Evolutionary conservation across 2,888 invertebrate species (phyloP).

Genomic region (Drosophila sordidapex): DNA sequence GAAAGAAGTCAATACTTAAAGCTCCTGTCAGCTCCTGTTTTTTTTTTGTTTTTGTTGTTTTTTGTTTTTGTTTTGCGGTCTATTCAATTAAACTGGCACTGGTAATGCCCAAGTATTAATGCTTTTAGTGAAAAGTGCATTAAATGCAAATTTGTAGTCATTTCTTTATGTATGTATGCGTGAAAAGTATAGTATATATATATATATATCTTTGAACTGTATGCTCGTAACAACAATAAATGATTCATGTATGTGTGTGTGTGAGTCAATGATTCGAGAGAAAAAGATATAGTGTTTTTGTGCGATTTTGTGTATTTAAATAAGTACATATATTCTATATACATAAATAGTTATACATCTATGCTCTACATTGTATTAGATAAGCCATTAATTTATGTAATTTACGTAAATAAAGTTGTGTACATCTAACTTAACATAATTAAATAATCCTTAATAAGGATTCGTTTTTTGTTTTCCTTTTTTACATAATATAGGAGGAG

Average conservation of each 20-base stretch:
- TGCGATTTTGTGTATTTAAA: constrained; percentile 73
- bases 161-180: constrained; percentile 60
- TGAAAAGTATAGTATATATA: constrained; percentile 43
- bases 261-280: constrained; percentile 15
- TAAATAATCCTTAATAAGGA: constrained; percentile 6
- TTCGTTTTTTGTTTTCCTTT: constrained; percentile 37
- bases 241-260: constrained; percentile 31
- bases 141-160: constrained; percentile 79
- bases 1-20: constrained; percentile 36
- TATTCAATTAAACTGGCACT: constrained; percentile 40
- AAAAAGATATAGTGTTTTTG: constrained; percentile 36
- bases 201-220: constrained; percentile 7
- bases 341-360: constrained; percentile 22
- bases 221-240: constrained; percentile 5
- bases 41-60: neutral
- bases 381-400: constrained; percentile 78
- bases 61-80: constrained; percentile 1
- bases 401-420: constrained; percentile 74
- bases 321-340: constrained; percentile 58
- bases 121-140: constrained; percentile 75
- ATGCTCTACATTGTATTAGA: constrained; percentile 42
- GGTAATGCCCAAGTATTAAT: constrained; percentile 62
- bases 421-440: constrained; percentile 64
- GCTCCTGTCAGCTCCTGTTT: constrained; percentile 7
- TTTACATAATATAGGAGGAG: constrained; percentile 19